These are phyloP conservation scores for Chaetura pelagica DNA, from an alignment of 2,113 vertebrate species.

Conservation along the genomic window DNA sequence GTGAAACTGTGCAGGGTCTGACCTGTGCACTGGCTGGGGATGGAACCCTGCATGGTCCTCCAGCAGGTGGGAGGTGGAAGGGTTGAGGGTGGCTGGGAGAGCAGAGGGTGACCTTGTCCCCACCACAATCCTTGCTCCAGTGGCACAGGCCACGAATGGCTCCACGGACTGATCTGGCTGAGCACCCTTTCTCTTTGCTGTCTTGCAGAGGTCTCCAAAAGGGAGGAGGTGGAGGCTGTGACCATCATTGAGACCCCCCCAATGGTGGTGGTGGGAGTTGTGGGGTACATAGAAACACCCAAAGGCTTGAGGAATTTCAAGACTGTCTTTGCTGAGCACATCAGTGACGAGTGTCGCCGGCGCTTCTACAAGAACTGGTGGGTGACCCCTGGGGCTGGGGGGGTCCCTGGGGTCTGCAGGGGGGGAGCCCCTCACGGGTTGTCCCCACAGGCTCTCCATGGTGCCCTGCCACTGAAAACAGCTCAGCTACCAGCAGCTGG, in stretches of 20 bases:
- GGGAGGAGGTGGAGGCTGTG: slow-evolving; percentile 84
- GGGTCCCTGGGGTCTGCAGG: neutral
- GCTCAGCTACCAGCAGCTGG: neutral
- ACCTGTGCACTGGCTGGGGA: too few species aligned
- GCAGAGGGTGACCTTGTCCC: accelerated
- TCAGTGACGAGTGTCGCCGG: slow-evolving; percentile 81
- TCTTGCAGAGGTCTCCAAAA: slow-evolving; percentile 78
- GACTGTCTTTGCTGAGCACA: slow-evolving; percentile 83
- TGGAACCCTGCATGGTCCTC: neutral
- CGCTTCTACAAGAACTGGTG: slow-evolving; percentile 87
- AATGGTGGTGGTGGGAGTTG: slow-evolving; percentile 79
- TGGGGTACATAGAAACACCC: slow-evolving; percentile 81
- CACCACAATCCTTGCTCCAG: neutral
- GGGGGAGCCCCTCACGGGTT: neutral
- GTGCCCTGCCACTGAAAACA: neutral
- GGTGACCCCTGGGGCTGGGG: accelerated
- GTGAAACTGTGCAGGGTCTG: neutral
- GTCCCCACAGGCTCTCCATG: accelerated
- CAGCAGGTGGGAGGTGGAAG: neutral
- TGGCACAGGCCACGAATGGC: accelerated
- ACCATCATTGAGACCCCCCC: slow-evolving; percentile 83
- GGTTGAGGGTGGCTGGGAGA: neutral
- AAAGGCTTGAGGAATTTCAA: slow-evolving; percentile 81
- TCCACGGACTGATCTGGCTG: neutral
- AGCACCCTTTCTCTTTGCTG: neutral